Conservation (phyloP, 2,113 vertebrate species). For the Boleophthalmus pectinirostris region DNA sequence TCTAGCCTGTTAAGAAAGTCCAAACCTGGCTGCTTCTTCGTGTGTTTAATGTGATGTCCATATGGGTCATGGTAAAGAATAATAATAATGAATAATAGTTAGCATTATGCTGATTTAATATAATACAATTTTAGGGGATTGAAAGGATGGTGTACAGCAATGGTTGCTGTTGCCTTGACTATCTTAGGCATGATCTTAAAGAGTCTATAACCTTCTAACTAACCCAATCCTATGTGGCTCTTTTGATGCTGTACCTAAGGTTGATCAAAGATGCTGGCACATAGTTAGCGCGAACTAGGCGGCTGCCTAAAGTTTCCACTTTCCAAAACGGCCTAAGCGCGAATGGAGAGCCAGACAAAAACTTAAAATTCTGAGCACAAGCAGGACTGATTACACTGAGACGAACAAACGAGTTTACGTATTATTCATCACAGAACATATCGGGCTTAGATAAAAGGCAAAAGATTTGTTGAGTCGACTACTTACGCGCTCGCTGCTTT, state of each 20-base stretch:
- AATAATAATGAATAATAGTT: too few relatives aligned
- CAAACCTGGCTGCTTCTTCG: too few relatives aligned
- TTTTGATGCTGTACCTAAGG: background rate
- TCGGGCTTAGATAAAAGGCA: background rate
- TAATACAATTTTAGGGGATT: too few relatives aligned
- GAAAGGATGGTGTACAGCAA: too few relatives aligned
- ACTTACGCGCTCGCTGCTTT: conserved; percentile 54
- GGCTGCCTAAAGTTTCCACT: background rate
- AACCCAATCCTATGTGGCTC: background rate
- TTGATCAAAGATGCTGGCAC: background rate
- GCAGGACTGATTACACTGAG: background rate
- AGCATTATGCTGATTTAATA: too few relatives aligned
- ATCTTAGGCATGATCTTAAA: too few relatives aligned
- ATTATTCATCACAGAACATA: background rate
- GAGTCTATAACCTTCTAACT: too few relatives aligned
- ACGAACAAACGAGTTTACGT: background rate
- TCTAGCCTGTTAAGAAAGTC: too few relatives aligned
- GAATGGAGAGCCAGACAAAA: background rate
- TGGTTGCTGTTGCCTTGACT: too few relatives aligned
- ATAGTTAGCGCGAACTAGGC: background rate
- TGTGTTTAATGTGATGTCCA: too few relatives aligned
- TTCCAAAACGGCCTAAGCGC: background rate
- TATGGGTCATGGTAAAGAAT: too few relatives aligned
- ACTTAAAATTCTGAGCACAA: background rate
- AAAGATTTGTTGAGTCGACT: background rate